phyloP scores from a whole-genome alignment of 2,888 invertebrate genomes.

The Aradus depressus region DNA sequence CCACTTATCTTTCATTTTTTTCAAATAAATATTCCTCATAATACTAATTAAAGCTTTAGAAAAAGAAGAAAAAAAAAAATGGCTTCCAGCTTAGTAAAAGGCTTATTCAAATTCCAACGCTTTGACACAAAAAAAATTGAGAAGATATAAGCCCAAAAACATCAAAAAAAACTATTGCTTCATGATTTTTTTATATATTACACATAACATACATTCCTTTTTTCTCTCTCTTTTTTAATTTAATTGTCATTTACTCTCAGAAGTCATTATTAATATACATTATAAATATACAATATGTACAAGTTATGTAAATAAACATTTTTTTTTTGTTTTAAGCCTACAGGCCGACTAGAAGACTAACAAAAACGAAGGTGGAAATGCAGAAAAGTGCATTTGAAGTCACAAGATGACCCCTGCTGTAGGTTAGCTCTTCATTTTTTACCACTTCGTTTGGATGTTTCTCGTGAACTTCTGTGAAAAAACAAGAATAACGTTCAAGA shows the following conservation, averaged over 20 bases:
- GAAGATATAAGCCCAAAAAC: too few species aligned
- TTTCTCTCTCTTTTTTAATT: neutral
- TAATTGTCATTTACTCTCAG: conserved; percentile 19
- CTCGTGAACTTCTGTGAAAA: conserved; percentile 63
- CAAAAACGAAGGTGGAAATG: conserved; percentile 20
- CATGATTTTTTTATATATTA: conserved; percentile 15
- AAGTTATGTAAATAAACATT: conserved; percentile 9
- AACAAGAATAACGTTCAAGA: neutral
- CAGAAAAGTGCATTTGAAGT: conserved; percentile 16
- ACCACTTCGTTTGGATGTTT: conserved; percentile 85
- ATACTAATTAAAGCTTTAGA: too few species aligned
- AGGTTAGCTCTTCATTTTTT: conserved; percentile 82
- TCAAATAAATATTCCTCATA: too few species aligned
- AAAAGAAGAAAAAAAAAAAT: too few species aligned
- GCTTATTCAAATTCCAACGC: too few species aligned
- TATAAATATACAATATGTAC: conserved; percentile 27
- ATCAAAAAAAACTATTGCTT: conserved; percentile 15
- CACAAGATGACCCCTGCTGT: conserved; percentile 42
- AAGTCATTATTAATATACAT: conserved; percentile 25
- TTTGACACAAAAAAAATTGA: too few species aligned
- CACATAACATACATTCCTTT: neutral
- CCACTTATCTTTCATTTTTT: too few species aligned
- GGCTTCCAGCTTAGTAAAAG: too few species aligned
- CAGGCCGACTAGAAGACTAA: conserved; percentile 28
- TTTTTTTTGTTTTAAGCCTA: conserved; percentile 24